These are phyloP conservation scores for Gnathonemus echidnorhynchus DNA, from an alignment of 2,113 vertebrate genomes.

Conservation along the genomic window DNA sequence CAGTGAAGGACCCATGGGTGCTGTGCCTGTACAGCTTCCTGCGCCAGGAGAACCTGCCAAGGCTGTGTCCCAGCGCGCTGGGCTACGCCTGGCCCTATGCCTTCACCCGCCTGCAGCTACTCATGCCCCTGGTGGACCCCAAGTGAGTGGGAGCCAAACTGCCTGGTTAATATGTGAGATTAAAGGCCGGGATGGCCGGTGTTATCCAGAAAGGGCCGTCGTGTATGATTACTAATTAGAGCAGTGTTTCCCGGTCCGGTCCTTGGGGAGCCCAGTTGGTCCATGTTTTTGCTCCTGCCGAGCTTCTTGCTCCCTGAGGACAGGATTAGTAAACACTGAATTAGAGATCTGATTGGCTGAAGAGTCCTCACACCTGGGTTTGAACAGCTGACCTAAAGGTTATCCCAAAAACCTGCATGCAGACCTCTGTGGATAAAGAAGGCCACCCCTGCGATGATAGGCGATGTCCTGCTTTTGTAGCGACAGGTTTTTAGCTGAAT, in stretches of 20 bases:
- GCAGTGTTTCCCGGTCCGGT: not conserved
- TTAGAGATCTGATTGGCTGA: not conserved
- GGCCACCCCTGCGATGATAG: not conserved
- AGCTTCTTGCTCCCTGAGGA: not conserved
- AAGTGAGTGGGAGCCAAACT: constrained; percentile 62
- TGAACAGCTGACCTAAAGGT: not conserved
- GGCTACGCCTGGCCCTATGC: constrained; percentile 95
- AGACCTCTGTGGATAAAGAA: not conserved
- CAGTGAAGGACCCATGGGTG: constrained; percentile 92
- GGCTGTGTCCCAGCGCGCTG: constrained; percentile 89
- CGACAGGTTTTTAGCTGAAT: not conserved
- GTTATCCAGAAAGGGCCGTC: not conserved
- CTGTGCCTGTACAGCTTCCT: constrained; percentile 96
- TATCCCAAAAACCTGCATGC: not conserved
- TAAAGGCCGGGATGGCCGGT: not conserved
- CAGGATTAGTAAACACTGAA: not conserved
- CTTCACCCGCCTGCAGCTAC: constrained; percentile 86
- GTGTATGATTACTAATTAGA: not conserved
- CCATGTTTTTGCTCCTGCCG: not conserved
- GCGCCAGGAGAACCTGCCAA: constrained; percentile 90
- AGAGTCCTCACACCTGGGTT: not conserved
- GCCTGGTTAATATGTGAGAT: not conserved
- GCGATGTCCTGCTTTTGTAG: not conserved
- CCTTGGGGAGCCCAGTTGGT: not conserved
- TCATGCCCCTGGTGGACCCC: constrained; percentile 91